phyloP scores from a whole-genome alignment of 2,888 invertebrate species.

The Smittia aterrima region DNA sequence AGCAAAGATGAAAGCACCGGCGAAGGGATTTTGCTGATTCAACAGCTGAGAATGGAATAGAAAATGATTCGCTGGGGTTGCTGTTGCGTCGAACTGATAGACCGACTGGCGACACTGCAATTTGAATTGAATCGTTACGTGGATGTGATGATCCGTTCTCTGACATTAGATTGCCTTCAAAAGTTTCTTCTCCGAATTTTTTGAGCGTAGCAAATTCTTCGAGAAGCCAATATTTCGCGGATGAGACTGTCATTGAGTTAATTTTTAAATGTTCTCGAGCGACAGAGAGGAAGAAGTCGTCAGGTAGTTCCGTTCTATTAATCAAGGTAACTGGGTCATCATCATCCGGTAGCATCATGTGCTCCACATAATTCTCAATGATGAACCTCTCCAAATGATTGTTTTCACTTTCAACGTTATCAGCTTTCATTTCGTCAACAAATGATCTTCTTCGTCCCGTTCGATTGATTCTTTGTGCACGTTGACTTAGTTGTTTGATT shows the following conservation, averaged over 20 bases:
- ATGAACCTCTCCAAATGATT: conserved; percentile 11
- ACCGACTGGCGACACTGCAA: conserved; percentile 83
- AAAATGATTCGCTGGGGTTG: conserved; percentile 60
- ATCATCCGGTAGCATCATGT: conserved; percentile 11
- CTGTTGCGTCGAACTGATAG: conserved; percentile 68
- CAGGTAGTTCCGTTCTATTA: conserved; percentile 45
- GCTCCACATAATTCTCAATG: conserved; percentile 21
- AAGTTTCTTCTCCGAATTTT: conserved; percentile 81
- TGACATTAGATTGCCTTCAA: conserved; percentile 62
- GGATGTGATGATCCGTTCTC: not conserved
- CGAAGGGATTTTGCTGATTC: conserved; percentile 74
- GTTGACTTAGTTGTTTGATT: conserved; percentile 45
- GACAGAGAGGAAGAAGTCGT: conserved; percentile 50
- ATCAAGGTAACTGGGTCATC: not conserved
- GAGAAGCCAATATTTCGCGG: conserved; percentile 79
- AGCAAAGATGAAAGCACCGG: conserved; percentile 72
- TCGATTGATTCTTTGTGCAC: conserved; percentile 45
- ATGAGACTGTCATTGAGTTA: conserved; percentile 65
- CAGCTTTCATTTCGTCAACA: conserved; percentile 18
- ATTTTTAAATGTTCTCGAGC: conserved; percentile 53
- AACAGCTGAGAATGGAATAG: conserved; percentile 78
- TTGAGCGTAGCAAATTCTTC: conserved; percentile 77
- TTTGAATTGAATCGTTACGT: conserved; percentile 46
- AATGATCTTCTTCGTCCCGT: not conserved
- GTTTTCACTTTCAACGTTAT: not conserved